These are phyloP conservation scores for Dolichomitus sp. DNA, from an alignment of 2,888 invertebrate genomes.

Conservation along the genomic window DNA sequence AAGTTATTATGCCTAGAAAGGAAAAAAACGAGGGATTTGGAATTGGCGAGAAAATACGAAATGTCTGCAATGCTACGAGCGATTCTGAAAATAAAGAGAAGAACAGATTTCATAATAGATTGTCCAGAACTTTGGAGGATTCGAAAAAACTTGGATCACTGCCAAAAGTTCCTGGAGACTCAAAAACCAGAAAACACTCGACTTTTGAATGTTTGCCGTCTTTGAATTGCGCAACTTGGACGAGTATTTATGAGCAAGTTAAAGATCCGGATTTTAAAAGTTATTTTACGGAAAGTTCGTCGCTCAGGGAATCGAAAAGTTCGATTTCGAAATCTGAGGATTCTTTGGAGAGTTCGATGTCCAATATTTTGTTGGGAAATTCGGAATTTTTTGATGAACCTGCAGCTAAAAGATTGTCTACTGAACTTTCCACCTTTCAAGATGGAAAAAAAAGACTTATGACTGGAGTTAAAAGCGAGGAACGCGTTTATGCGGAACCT, in stretches of 20 bases:
- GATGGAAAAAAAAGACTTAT: slow-evolving; percentile 60
- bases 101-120: slow-evolving; percentile 70
- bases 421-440: slow-evolving; percentile 66
- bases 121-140: slow-evolving; percentile 70
- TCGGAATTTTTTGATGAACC: slow-evolving; percentile 62
- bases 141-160: slow-evolving; percentile 57
- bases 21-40: slow-evolving; percentile 51
- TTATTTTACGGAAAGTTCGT: slow-evolving; percentile 61
- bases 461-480: slow-evolving; percentile 80
- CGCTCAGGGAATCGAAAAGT: slow-evolving; percentile 33
- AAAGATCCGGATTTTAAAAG: slow-evolving; percentile 67
- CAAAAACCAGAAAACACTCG: slow-evolving; percentile 65
- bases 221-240: slow-evolving; percentile 78
- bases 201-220: slow-evolving; percentile 84
- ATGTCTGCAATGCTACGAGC: slow-evolving; percentile 79
- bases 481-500: slow-evolving; percentile 90
- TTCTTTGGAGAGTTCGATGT: slow-evolving; percentile 48
- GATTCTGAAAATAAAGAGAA: slow-evolving; percentile 70
- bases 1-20: slow-evolving; percentile 68
- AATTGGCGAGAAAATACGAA: slow-evolving; percentile 78
- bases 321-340: slow-evolving; percentile 63
- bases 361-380: slow-evolving; percentile 56
- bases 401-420: slow-evolving; percentile 65
- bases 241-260: slow-evolving; percentile 71
- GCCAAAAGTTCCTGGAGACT: slow-evolving; percentile 58